These are phyloP conservation scores for Potamarius usumacintae DNA, from an alignment of 2,113 vertebrate genomes.

Conservation along the genomic window DNA sequence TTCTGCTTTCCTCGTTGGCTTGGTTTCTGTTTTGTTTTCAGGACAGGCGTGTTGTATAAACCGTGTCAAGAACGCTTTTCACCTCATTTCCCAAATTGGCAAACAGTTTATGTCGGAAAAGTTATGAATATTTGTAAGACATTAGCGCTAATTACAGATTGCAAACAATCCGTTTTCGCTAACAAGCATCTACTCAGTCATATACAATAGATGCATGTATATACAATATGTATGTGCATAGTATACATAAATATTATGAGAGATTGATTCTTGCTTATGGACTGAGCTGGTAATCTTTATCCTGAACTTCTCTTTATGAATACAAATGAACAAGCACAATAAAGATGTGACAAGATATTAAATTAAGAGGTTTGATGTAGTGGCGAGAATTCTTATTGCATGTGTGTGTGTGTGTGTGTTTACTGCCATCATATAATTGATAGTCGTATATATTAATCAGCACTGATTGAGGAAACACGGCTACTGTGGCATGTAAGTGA, in stretches of 20 bases:
- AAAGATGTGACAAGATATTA: conserved; percentile 13
- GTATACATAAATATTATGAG: not conserved
- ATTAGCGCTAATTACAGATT: not conserved
- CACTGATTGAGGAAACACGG: not conserved
- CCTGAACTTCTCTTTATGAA: conserved; percentile 1
- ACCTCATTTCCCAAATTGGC: not conserved
- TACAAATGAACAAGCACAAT: conserved; percentile 16
- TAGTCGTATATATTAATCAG: conserved; percentile 3
- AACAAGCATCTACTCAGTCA: not conserved
- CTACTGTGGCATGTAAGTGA: not conserved
- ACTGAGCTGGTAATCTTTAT: conserved; percentile 14
- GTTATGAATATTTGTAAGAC: not conserved
- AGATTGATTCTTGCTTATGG: not conserved
- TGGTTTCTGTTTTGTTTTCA: not conserved
- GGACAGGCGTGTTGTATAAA: no score
- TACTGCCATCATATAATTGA: conserved; percentile 14
- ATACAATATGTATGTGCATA: not conserved
- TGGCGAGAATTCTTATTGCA: not conserved
- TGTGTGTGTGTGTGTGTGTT: not conserved
- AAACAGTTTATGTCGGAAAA: not conserved
- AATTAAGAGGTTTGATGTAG: not conserved
- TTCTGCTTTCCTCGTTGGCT: not conserved
- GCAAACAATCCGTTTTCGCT: not conserved
- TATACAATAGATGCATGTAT: not conserved
- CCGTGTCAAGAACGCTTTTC: not conserved